Evolutionary conservation across 2,113 vertebrate species (phyloP).

Genomic region (Saguinus midas): DNA sequence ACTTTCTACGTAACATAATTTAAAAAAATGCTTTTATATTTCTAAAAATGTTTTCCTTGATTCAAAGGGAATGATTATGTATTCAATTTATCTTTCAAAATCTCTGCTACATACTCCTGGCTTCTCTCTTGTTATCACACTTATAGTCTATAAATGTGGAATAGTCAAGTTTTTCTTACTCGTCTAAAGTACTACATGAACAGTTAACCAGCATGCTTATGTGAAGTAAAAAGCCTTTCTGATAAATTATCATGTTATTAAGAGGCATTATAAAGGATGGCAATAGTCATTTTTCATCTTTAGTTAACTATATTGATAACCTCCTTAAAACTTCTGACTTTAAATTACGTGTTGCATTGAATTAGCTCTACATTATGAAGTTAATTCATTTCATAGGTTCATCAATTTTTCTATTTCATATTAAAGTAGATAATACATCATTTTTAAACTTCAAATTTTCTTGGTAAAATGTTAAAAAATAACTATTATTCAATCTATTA

Average conservation of each 20-base stretch:
- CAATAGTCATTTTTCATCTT: background rate
- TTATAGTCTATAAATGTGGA: background rate
- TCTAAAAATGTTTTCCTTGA: background rate
- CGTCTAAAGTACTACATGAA: background rate
- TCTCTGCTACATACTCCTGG: background rate
- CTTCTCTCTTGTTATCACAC: background rate
- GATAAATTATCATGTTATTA: background rate
- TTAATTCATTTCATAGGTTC: background rate
- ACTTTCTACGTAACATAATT: background rate
- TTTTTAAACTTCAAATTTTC: background rate
- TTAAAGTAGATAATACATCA: background rate
- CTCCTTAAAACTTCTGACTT: background rate
- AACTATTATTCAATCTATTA: background rate
- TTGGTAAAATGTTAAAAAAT: background rate
- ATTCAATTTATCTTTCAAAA: background rate
- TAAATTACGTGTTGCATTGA: background rate
- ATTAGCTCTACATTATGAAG: background rate
- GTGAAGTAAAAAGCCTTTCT: background rate
- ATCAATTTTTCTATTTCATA: background rate
- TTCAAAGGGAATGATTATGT: background rate
- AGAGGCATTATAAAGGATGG: background rate
- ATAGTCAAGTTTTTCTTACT: background rate
- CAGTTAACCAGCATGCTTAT: background rate
- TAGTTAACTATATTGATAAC: background rate
- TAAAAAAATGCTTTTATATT: background rate